Percentiles rank a stretch among this genome's conserved stretches.
These are phyloP conservation scores for Apomyelois bistriatella DNA, from an alignment of 2,888 invertebrate species.

Conservation along the genomic window DNA sequence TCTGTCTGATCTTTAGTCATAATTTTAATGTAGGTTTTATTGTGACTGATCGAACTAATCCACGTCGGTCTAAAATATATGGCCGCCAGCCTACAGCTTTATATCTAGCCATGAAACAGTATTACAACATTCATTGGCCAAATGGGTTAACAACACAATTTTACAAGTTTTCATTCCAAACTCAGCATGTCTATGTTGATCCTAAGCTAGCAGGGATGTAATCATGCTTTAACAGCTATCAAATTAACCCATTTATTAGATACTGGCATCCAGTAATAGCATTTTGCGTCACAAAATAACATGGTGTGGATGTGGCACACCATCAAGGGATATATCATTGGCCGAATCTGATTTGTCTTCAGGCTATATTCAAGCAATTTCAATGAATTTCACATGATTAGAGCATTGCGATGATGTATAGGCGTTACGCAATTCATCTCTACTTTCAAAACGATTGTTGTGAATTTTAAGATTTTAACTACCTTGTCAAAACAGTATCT, in stretches of 20 bases:
- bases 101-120: too few relatives aligned
- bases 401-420: neutral
- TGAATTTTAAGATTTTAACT: neutral
- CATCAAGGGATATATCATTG: slow-evolving; percentile 7
- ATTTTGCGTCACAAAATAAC: slow-evolving; percentile 12
- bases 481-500: too few relatives aligned
- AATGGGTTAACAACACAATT: neutral
- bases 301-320: slow-evolving; percentile 1
- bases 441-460: neutral
- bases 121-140: too few relatives aligned
- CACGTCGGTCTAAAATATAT: too few relatives aligned
- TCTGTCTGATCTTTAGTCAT: too few relatives aligned
- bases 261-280: slow-evolving; percentile 6
- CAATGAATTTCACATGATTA: neutral
- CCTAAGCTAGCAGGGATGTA: slow-evolving; percentile 15
- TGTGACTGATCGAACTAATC: too few relatives aligned
- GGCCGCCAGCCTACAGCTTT: too few relatives aligned
- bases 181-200: neutral
- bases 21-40: too few relatives aligned
- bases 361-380: slow-evolving; percentile 3
- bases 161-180: neutral
- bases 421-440: neutral
- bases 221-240: slow-evolving; percentile 13
- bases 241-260: slow-evolving; percentile 15
- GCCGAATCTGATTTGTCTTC: neutral